Base-by-base conservation (phyloP, 2,113 vertebrate species). In the Xiphophorus maculatus region DNA sequence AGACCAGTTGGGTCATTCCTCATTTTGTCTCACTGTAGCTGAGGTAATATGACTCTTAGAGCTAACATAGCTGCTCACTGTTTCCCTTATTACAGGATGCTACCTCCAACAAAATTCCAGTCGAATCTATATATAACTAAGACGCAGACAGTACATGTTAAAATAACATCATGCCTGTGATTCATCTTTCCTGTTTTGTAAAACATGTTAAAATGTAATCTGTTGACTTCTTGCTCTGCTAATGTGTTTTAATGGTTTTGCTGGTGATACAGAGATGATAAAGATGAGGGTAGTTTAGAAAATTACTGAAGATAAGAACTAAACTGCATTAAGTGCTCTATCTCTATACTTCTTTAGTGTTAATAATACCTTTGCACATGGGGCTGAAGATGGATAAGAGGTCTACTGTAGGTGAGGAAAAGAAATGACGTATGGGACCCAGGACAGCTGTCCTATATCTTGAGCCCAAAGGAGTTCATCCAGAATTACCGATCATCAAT, bases 401-500 rank as follows among this genome's bases (percentile, higher is more conserved):
- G 66, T 84, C 63, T 71, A 32, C 71, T 88, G 68, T 81, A 71
- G 60, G 28, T 74, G 70, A 77, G 58, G 66, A 54, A 74, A 35
- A 63, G 54, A 65, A 61, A 64, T 80, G 67, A 77, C 15, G 14
- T 71, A 76, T 77, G 78, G 80, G 83, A 79, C 64, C 73, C n/a
- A 72, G 32, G 66, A 74, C 83, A 88, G 88, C 89, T 89, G 86
- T 81, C 88, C 37, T 35, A 64, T 6, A 8, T 81, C 82, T 80
- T 66, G 40, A 83, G 54, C 62, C 76, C 64, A 68, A 80, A 84
- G 62, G 71, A 79, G 69, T 67, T 66, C 51, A 71, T 88, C 81
- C 77, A 81, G 78, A 80, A 79, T 88, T 79, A 85, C 71, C 61
- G 81, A 87, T 90, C 88, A 89, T 91, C 84, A 91, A 80, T 93